Evolutionary conservation across 2,888 invertebrate species (phyloP), one percentile per base, ranked within the genome.

Genomic region (Drosophila mimetica): DNA sequence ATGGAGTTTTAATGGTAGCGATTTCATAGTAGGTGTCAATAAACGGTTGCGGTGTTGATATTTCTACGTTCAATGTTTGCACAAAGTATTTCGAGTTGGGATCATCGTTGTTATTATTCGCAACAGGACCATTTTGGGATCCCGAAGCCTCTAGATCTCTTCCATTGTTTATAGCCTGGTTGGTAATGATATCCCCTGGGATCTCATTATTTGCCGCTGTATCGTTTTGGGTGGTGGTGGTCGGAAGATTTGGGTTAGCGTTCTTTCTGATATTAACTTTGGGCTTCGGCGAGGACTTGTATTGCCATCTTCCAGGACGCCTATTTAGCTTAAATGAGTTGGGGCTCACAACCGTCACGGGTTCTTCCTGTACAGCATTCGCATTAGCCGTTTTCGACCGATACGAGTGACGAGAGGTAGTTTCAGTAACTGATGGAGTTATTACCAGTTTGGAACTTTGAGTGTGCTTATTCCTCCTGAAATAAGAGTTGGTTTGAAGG

Each of bases 1-100:
- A 97, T 4, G 97, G 97, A 69, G 97, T 96, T 91, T 96, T 96
- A 76, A 97, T 96, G 2, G 97, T 97, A 37, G 97, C 97, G 82
- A 97, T 96, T 93, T 97, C 96, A 89, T 96, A 97, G 89, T 97
- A 97, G 75, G 96, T 94, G 91, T 97, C 96, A 90, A 94, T 94
- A 87, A 97, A 96, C 90, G 97, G 96, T 28, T 96, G 95, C 1
- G 97, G 96, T 1, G 97, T 97, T 1, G 97, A 97, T 80, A 97
- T 97, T 91, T 97, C 96, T 8, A 97, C 96, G 91, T 96, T 96
- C 55, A 97, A 92, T 2, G 97, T 97, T 92, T 97, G 96, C 2
- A 96, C 93, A 22, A 94, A 94, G 30, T 94, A 93, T 48, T 81
- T 82, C 0, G 77, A 74, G 30, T 88, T 85, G 1, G 76, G 53